phyloP scores from a whole-genome alignment of 2,888 invertebrate genomes.

The Crioceris asparagi region DNA sequence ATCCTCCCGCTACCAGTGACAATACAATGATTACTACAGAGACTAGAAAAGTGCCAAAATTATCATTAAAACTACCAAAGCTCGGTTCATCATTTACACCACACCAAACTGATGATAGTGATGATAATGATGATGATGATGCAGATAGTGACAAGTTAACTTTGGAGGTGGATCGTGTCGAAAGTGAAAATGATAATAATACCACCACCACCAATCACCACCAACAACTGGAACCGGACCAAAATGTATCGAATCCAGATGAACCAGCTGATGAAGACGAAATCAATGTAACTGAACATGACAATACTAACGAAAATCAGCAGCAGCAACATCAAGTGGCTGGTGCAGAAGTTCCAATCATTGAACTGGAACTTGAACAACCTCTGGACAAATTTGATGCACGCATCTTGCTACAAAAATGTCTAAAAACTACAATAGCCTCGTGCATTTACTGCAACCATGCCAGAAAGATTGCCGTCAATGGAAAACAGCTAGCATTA shows the following conservation, averaged over 20 bases:
- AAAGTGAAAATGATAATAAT: constrained; percentile 34
- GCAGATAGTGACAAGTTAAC: constrained; percentile 50
- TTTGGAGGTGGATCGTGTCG: constrained; percentile 43
- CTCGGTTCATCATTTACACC: constrained; percentile 29
- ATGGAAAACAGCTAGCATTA: constrained; percentile 67
- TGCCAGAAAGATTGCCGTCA: constrained; percentile 73
- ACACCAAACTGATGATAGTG: constrained; percentile 46
- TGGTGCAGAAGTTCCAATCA: constrained; percentile 51
- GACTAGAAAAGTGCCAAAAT: constrained; percentile 49
- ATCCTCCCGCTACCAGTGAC: too few relatives aligned
- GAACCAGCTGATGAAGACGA: constrained; percentile 34
- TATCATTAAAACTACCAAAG: constrained; percentile 49
- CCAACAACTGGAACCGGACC: background rate
- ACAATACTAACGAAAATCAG: constrained; percentile 13
- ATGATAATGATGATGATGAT: too few relatives aligned
- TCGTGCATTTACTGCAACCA: constrained; percentile 79
- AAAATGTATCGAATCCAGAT: constrained; percentile 19
- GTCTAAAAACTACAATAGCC: constrained; percentile 56
- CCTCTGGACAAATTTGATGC: constrained; percentile 66
- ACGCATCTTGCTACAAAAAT: constrained; percentile 60
- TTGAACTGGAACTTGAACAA: constrained; percentile 62
- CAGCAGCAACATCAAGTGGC: constrained; percentile 46
- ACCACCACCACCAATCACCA: constrained; percentile 11
- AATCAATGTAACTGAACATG: constrained; percentile 26
- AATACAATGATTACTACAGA: too few relatives aligned